Conservation (phyloP, 2,113 vertebrate species). For the Cyrtonyx montezumae region DNA sequence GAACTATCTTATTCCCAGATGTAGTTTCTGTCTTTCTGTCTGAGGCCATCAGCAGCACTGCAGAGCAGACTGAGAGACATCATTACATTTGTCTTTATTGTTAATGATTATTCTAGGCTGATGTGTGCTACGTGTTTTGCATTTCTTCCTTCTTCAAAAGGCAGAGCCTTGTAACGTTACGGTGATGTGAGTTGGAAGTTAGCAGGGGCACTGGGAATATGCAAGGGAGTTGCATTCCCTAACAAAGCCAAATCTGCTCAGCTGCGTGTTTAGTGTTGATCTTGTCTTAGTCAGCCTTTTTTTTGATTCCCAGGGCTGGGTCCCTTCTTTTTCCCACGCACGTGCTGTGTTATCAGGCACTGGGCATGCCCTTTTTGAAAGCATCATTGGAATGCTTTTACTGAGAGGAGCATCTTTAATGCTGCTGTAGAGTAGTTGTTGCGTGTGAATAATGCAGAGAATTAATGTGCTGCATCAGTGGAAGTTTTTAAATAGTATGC, state of each 20-base stretch:
- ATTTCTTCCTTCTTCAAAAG: neutral
- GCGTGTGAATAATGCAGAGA: neutral
- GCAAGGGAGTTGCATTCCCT: neutral
- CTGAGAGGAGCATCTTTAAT: neutral
- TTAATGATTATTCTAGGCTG: neutral
- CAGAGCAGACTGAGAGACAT: neutral
- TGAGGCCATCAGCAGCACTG: neutral
- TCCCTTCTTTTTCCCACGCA: neutral
- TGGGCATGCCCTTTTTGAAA: neutral
- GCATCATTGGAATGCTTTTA: neutral
- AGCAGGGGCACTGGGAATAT: neutral
- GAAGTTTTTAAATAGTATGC: constrained; percentile 3
- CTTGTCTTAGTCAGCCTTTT: constrained; percentile 36
- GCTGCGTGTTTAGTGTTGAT: neutral
- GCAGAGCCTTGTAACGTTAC: fast-evolving
- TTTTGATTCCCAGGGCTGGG: neutral
- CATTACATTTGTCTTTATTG: neutral
- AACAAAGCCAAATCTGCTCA: constrained; percentile 1
- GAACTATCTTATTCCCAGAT: neutral
- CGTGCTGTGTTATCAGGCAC: neutral
- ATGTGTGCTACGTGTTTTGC: neutral
- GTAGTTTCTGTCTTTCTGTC: neutral
- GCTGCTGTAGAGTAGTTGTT: neutral
- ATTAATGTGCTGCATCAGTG: neutral
- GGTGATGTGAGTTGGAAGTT: neutral